Evolutionary conservation across 2,888 invertebrate genomes (phyloP), one percentile per base, ranked within the genome.

Genomic region (Troides aeacus): DNA sequence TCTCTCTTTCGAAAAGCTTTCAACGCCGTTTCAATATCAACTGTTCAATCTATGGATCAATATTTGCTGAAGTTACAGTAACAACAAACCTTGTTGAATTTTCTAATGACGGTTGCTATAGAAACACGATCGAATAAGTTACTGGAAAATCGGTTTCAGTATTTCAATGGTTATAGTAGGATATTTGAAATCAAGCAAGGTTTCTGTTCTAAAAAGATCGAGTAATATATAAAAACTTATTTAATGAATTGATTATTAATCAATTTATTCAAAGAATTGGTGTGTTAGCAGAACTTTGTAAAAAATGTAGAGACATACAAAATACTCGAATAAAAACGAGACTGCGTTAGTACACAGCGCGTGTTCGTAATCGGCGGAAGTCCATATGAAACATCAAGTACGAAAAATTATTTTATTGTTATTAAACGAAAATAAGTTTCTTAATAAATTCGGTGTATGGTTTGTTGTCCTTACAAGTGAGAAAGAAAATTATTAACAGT

Each of bases 281-380:
- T 50, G 17, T 39, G 10, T 39, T 39, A 18, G 50, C 50, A 50
- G 15, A 50, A 50, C 4, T 50, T 15, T 50, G 15, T 17, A 50
- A 50, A 50, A 10, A 50, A 50, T 50, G 50, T 50, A 50, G 15
- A 50, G 17, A 50, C 50, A 15, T 46, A 50, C 15, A 50, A 50
- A 18, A 17, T 50, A 50, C 5, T 50, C 18, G 18, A 50, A 17
- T 18, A 50, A 17, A 50, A 12, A 15, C 4, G 15, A 4, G 18
- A 5, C 15, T 63, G 53, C 70, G 70, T 66, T 66, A 70, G 70
- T 70, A 66, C 17, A 50, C 53, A 23, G 50, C 63, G 62, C 66
- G 59, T 39, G 59, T 62, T 46, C 46, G 65, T 62, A 46, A 36
- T 62, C 56, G 64, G n/a, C 46, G 61, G 69, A 61, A 23, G 69